phyloP scores from a whole-genome alignment of 2,113 vertebrate species.

The Typhlomys cinereus region DNA sequence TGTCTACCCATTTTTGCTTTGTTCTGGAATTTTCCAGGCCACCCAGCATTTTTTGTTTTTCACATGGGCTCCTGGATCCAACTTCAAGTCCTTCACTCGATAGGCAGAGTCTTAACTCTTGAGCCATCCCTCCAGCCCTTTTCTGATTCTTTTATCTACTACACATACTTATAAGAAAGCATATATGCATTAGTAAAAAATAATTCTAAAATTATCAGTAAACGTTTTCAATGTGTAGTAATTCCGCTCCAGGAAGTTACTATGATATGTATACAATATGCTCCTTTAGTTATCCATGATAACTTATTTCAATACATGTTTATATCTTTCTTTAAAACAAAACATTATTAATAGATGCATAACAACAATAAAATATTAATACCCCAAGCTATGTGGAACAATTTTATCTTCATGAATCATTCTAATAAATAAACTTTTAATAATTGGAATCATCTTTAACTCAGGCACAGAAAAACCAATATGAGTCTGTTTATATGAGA shows the following conservation, averaged over 20 bases:
- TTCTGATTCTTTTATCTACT: background rate
- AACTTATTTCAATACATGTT: background rate
- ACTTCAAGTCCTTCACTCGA: too few species aligned
- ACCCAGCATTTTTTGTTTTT: too few species aligned
- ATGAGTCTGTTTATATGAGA: background rate
- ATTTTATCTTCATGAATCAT: background rate
- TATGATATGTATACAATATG: background rate
- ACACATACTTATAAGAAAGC: background rate
- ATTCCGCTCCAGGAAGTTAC: background rate
- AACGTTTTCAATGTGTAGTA: background rate
- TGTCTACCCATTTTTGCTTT: too few species aligned
- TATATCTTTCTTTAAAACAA: background rate
- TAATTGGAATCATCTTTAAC: background rate
- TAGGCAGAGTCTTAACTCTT: too few species aligned
- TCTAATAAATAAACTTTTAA: background rate
- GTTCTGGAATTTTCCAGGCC: too few species aligned
- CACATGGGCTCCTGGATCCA: too few species aligned
- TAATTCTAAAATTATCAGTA: background rate
- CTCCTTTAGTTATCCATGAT: background rate
- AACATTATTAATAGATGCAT: background rate
- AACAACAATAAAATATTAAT: background rate
- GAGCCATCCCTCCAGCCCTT: too few species aligned
- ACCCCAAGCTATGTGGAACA: background rate
- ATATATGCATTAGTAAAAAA: background rate
- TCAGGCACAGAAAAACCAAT: background rate